A percentile compares a stretch with the other conserved stretches of the same genome.
phyloP scores from a whole-genome alignment of 1,140 invertebrate genomes.

The Drosophila willistoni region DNA sequence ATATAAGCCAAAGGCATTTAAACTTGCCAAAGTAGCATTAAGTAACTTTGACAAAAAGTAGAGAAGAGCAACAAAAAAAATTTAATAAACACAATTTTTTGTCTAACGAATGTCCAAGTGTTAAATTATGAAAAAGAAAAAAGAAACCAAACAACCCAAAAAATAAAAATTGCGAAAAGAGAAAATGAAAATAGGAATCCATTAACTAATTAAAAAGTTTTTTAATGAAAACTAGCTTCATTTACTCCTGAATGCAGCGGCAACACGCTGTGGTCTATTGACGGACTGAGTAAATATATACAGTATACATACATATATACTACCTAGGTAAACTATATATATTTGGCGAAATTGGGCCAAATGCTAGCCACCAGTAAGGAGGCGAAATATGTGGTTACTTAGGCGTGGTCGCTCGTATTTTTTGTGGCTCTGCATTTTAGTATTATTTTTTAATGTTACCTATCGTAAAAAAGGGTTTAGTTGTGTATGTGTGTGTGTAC shows the following conservation, averaged over 20 bases:
- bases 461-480: not conserved
- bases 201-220: slow-evolving; percentile 66
- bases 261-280: slow-evolving; percentile 53
- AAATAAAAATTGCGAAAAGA: slow-evolving; percentile 5
- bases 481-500: no score
- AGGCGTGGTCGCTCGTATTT: slow-evolving; percentile 33
- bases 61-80: not conserved
- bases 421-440: slow-evolving; percentile 9
- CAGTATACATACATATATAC: slow-evolving; percentile 19
- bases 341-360: slow-evolving; percentile 45
- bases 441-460: not conserved
- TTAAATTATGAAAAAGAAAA: slow-evolving; percentile 32
- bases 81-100: not conserved
- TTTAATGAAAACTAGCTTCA: slow-evolving; percentile 53
- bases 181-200: slow-evolving; percentile 36
- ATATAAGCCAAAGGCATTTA: slow-evolving; percentile 38
- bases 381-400: slow-evolving; percentile 44
- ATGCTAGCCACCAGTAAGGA: not conserved
- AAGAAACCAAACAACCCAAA: slow-evolving; percentile 7
- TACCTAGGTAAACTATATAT: not conserved
- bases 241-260: slow-evolving; percentile 46
- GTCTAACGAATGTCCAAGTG: slow-evolving; percentile 23
- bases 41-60: slow-evolving; percentile 27
- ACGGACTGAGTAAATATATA: slow-evolving; percentile 41
- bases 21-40: slow-evolving; percentile 15